Conservation (phyloP, 2,113 vertebrate species). For the Nothocercus nigrocapillus region DNA sequence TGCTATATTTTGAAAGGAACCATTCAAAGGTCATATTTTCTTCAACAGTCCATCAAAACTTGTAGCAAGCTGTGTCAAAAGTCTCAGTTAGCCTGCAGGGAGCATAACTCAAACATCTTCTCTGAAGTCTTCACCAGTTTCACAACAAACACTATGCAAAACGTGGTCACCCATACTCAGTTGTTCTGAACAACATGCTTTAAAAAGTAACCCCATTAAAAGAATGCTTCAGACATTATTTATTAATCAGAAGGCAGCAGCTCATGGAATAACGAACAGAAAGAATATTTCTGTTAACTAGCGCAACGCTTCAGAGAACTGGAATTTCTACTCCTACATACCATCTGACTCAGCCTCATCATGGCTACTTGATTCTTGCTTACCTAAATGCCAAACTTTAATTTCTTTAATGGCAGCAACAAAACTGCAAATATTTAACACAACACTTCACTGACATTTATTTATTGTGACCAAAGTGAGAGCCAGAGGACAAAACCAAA, state of each 20-base stretch:
- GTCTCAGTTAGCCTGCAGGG: conserved; percentile 34
- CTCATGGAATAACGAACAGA: conserved; percentile 26
- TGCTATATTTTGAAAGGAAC: conserved; percentile 38
- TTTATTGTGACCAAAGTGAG: conserved; percentile 1
- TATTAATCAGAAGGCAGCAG: conserved; percentile 55
- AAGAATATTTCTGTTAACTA: conserved; percentile 63
- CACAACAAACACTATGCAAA: conserved; percentile 4
- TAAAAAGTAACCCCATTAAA: conserved; percentile 39
- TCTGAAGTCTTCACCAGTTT: conserved; percentile 34
- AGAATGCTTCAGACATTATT: conserved; percentile 37
- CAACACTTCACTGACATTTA: conserved; percentile 20
- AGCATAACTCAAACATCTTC: conserved; percentile 48
- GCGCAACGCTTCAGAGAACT: conserved; percentile 62
- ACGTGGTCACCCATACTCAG: background rate
- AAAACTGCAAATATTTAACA: conserved; percentile 57
- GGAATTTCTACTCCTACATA: conserved; percentile 79
- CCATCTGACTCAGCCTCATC: conserved; percentile 76
- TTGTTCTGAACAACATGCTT: background rate
- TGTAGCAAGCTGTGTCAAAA: conserved; percentile 17
- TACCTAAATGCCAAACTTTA: conserved; percentile 75
- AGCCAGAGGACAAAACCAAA: conserved; percentile 55
- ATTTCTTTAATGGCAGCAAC: conserved; percentile 76
- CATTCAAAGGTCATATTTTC: conserved; percentile 48
- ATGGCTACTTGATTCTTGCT: conserved; percentile 64
- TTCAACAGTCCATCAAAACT: conserved; percentile 57